A percentile compares a stretch with the other conserved stretches of the same genome.
Conservation (phyloP, 2,888 invertebrate genomes). For the Papilio demoleus region DNA sequence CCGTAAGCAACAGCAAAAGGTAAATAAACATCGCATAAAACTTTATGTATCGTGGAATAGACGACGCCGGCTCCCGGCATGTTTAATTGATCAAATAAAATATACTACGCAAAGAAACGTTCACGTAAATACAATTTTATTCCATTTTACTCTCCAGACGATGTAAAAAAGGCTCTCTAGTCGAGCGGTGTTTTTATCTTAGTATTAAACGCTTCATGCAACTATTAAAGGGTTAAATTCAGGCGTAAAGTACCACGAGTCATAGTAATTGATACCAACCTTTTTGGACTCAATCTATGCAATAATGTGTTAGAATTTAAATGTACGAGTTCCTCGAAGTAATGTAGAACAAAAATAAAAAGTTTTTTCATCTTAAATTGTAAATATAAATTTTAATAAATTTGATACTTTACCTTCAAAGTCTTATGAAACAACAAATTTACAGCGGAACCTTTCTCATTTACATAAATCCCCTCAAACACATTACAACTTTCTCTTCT, state of each 20-base stretch:
- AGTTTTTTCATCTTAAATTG: constrained; percentile 2
- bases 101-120: constrained; percentile 21
- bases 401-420: constrained; percentile 19
- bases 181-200: background rate
- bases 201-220: background rate
- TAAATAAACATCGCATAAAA: constrained; percentile 22
- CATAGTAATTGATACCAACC: too few species aligned
- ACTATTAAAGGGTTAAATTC: background rate
- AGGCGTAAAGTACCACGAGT: too few species aligned
- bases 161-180: constrained; percentile 4
- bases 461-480: constrained; percentile 22
- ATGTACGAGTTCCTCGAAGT: background rate
- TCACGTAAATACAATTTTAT: constrained; percentile 20
- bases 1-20: constrained; percentile 19
- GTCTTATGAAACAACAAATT: constrained; percentile 19
- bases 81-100: constrained; percentile 25
- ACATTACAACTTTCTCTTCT: constrained; percentile 26
- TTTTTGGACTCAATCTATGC: too few species aligned
- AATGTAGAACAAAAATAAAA: too few species aligned
- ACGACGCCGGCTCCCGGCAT: constrained; percentile 18
- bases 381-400: background rate
- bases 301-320: background rate
- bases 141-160: constrained; percentile 1
- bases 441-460: constrained; percentile 17
- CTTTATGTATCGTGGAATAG: constrained; percentile 23